Base-by-base conservation (phyloP, 1,140 invertebrate genomes). In the Pachyrhynchus sulphureomaculatus region DNA sequence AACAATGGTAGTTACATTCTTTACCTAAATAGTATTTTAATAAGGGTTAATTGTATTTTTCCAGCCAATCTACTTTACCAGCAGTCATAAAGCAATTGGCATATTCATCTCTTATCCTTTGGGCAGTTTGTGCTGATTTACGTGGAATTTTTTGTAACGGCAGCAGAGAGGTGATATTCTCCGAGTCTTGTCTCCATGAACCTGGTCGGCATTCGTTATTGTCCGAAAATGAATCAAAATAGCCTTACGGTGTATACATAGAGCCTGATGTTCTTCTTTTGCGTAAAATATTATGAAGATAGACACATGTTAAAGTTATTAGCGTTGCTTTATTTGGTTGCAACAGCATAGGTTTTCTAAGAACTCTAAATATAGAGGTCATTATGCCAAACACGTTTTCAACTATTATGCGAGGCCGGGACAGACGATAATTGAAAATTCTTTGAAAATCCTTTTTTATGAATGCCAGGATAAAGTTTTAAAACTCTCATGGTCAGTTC, bases 401-500 rank as follows among this genome's bases (percentile, higher is more conserved):
- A 5, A 51, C 48, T 17, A 51, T 18, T 33, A 26, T 41, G 21
- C 52, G 52, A 15, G 49, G 23, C 26, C 49, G 29, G 9, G 29
- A 54, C 3, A 41, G 37, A 10, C 20, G 52, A 54, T 42, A 54
- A 29, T 54, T 54, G n/a, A 34, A 21, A 17, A 18, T 18, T 34
- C 26, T 17, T 51, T 51, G 2, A 18, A 34, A 17, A 34, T 12
- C 34, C 10, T 20, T 34, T 34, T 15, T 32, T 17, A 15, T 17
- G 12, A 12, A 29, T 18, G 3, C 13, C 48, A 9, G 29, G 48
- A 8, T 4, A 29, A 20, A 70, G 74, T 62, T 70, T 71, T 70
- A 78, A 72, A 8, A 77, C 37, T 44, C 70, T 57, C 36, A 42
- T 58, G 12, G 41, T 15, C 23, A 77, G 51, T 23, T 68, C 62